Percentiles rank a stretch among this genome's conserved stretches.
These are phyloP conservation scores for Gallinago jamesoni DNA, from an alignment of 2,113 vertebrate species.

Conservation along the genomic window DNA sequence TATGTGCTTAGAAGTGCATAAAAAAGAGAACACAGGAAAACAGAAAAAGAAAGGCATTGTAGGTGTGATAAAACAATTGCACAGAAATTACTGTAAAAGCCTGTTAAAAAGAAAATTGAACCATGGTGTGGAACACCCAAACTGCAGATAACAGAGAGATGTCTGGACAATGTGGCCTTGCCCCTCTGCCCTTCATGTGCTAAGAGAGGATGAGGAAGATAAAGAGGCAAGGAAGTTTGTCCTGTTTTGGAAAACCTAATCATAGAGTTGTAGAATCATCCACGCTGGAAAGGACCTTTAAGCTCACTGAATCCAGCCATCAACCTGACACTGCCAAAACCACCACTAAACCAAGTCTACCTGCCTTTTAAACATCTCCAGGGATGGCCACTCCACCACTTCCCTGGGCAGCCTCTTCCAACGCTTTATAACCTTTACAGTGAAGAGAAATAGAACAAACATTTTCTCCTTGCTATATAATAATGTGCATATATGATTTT, in stretches of 20 bases:
- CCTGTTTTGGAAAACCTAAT: not conserved
- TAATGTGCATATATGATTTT: not conserved
- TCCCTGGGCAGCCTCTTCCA: not conserved
- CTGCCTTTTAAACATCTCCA: not conserved
- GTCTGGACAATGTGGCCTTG: accelerated
- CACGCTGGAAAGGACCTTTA: not conserved
- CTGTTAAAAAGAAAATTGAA: not conserved
- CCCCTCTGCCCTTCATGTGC: accelerated
- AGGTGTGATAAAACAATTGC: not conserved
- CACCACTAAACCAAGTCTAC: not conserved
- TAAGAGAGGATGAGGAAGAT: not conserved
- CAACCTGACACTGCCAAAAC: not conserved
- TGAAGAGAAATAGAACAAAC: not conserved
- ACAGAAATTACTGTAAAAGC: not conserved
- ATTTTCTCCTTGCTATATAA: not conserved
- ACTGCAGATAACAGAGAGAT: not conserved
- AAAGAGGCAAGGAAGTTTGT: not conserved
- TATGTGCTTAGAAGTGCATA: not conserved
- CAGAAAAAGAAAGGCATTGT: not conserved
- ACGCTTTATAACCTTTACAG: not conserved
- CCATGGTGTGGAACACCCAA: accelerated
- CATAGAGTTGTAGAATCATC: not conserved
- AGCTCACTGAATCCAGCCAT: not conserved
- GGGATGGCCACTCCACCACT: not conserved
- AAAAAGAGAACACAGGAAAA: not conserved